These are phyloP conservation scores for Neogobius melanostomus DNA, from an alignment of 2,113 vertebrate species.

Conservation along the genomic window DNA sequence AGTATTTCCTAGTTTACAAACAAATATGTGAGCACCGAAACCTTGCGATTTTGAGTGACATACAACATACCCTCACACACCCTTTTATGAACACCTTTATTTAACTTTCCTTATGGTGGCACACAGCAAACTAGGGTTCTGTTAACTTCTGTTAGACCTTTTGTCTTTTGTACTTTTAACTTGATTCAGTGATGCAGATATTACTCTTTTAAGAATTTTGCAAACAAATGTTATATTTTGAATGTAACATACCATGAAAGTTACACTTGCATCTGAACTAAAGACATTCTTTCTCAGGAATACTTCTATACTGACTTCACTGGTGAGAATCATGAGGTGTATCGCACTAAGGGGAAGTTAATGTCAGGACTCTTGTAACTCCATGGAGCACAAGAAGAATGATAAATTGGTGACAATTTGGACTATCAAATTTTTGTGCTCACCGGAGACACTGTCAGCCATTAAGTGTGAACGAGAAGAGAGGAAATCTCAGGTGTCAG, in stretches of 20 bases:
- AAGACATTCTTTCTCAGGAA: not conserved
- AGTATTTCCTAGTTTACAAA: slow-evolving; percentile 2
- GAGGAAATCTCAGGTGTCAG: slow-evolving; percentile 48
- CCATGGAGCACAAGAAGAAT: not conserved
- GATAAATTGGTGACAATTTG: slow-evolving; percentile 15
- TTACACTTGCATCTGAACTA: not conserved
- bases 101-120: too few species aligned
- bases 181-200: not conserved
- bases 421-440: slow-evolving; percentile 14
- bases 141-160: too few species aligned
- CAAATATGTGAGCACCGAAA: not conserved
- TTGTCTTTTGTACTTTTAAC: too few species aligned
- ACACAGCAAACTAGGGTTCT: too few species aligned
- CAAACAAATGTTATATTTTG: not conserved
- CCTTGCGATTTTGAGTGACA: not conserved
- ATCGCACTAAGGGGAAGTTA: slow-evolving; percentile 3
- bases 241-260: not conserved
- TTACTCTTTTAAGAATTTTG: not conserved
- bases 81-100: too few species aligned
- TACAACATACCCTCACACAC: not conserved
- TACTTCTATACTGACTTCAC: not conserved
- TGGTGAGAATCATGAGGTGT: not conserved
- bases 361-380: slow-evolving; percentile 18
- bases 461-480: slow-evolving; percentile 11
- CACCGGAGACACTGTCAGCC: slow-evolving; percentile 9